phyloP scores from a whole-genome alignment of 2,888 invertebrate species.

The Trachelus troglodyta region DNA sequence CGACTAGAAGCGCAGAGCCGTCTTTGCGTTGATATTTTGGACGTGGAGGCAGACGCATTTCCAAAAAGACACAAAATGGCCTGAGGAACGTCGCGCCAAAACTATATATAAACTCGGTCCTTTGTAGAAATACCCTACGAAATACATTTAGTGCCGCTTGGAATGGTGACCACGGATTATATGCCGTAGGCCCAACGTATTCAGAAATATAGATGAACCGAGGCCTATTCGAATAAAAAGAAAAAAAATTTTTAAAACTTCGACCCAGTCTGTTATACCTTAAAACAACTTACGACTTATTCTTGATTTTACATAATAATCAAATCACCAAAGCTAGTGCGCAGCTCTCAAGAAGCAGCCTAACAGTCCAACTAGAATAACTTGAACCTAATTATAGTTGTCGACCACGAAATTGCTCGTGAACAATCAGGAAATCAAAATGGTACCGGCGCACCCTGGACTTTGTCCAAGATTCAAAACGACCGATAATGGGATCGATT shows the following conservation, averaged over 20 bases:
- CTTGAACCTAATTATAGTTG: background rate
- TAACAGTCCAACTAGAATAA: background rate
- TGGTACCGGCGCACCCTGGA: background rate
- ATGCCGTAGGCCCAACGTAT: background rate
- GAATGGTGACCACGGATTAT: background rate
- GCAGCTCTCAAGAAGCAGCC: background rate
- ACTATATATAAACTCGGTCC: conserved; percentile 61
- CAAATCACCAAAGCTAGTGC: background rate
- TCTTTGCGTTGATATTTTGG: conserved; percentile 31
- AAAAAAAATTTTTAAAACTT: background rate
- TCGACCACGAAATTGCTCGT: background rate
- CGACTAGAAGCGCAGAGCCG: background rate
- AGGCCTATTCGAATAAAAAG: background rate
- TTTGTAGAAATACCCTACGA: conserved; percentile 49
- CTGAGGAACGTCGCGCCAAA: conserved; percentile 53
- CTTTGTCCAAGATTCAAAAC: background rate
- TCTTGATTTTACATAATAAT: background rate
- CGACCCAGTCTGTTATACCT: background rate
- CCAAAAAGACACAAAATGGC: conserved; percentile 58
- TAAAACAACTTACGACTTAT: background rate
- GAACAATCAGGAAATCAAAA: background rate
- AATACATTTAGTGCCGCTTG: conserved; percentile 22
- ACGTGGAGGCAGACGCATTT: conserved; percentile 45
- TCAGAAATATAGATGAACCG: background rate
- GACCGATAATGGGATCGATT: background rate